phyloP scores from a whole-genome alignment of 1,140 invertebrate genomes.

The Drosophila kohkoa region DNA sequence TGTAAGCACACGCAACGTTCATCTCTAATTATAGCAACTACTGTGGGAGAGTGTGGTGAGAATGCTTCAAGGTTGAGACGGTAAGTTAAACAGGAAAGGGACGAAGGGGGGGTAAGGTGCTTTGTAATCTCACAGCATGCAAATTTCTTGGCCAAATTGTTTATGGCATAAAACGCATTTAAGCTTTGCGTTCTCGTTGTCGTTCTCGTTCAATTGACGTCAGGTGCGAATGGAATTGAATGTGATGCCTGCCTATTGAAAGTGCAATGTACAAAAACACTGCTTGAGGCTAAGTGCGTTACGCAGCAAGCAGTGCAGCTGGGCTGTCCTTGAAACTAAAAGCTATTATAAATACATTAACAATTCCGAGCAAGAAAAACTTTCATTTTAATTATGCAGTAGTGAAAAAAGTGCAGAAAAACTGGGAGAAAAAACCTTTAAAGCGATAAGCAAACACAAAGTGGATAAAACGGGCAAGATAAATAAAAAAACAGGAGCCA shows the following conservation, averaged over 20 bases:
- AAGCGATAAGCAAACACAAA: conserved; percentile 1
- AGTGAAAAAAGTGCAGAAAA: neutral
- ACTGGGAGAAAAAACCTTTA: neutral
- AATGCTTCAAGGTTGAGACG: conserved; percentile 1
- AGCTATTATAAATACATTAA: conserved; percentile 1
- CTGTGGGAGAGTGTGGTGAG: neutral
- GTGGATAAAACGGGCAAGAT: neutral
- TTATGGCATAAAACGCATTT: conserved; percentile 9
- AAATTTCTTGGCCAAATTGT: conserved; percentile 20
- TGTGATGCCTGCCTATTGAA: neutral
- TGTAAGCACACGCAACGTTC: neutral
- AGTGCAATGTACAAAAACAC: neutral
- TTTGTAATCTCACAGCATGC: conserved; percentile 9
- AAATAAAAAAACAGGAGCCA: neutral
- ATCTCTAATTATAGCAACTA: conserved; percentile 18
- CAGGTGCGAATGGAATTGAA: neutral
- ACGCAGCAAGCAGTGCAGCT: neutral
- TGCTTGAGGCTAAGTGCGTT: conserved; percentile 7
- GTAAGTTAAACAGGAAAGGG: neutral
- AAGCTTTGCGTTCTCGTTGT: neutral
- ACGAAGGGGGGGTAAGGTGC: too few species aligned
- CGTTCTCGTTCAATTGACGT: conserved; percentile 3
- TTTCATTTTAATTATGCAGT: neutral
- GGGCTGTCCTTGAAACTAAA: neutral
- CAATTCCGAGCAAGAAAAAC: neutral